phyloP scores from a whole-genome alignment of 2,113 vertebrate genomes.

The Pardalotus punctatus region DNA sequence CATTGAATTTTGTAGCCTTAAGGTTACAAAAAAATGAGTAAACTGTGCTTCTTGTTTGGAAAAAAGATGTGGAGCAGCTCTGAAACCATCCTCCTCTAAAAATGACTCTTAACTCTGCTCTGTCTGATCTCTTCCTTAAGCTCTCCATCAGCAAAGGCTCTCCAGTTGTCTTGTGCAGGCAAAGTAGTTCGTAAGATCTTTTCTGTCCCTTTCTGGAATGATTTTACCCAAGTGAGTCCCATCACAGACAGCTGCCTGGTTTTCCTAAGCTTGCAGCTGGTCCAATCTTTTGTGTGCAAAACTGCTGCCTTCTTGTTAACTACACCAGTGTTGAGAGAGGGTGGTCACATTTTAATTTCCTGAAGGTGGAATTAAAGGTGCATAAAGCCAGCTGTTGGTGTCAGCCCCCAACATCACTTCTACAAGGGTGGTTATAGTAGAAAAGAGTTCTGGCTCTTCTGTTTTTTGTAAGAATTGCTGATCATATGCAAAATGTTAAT shows the following conservation, averaged over 20 bases:
- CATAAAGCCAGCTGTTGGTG: neutral
- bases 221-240: neutral
- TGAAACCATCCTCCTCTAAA: neutral
- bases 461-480: neutral
- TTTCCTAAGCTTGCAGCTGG: neutral
- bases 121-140: neutral
- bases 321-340: neutral
- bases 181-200: neutral
- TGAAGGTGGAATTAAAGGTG: neutral
- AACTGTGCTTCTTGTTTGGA: neutral
- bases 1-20: neutral
- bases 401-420: neutral
- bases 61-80: neutral
- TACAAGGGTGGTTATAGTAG: neutral
- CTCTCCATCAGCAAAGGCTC: neutral
- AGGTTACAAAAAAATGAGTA: neutral
- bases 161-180: rapidly evolving
- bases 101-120: neutral
- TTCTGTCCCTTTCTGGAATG: neutral
- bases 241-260: neutral
- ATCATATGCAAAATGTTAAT: neutral
- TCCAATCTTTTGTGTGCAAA: neutral
- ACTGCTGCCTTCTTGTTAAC: neutral
- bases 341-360: neutral
- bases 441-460: neutral